These are phyloP conservation scores for Drosophila niveifrons DNA, from an alignment of 2,888 invertebrate genomes.

Conservation along the genomic window DNA sequence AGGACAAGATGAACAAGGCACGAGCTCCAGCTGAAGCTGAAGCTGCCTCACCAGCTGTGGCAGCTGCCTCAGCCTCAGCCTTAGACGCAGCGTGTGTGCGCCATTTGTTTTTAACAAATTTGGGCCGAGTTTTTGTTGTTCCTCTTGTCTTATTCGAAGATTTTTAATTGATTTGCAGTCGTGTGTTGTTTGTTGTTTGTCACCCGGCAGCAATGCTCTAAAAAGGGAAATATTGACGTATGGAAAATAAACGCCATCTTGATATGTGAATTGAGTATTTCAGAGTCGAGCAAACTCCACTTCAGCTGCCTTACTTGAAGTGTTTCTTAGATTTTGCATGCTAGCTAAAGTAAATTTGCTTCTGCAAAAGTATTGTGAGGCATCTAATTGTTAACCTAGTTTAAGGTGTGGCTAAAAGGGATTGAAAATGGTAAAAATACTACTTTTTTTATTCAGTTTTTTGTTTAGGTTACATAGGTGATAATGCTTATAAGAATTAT, in stretches of 20 bases:
- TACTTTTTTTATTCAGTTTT: no score
- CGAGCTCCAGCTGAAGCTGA: background rate
- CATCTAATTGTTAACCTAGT: constrained; percentile 43
- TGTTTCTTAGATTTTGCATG: constrained; percentile 20
- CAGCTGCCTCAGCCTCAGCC: constrained; percentile 22
- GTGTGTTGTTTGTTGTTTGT: constrained; percentile 2
- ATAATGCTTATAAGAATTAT: no score
- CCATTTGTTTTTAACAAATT: constrained; percentile 63
- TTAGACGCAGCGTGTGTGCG: constrained; percentile 40
- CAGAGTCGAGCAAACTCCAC: background rate
- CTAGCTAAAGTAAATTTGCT: constrained; percentile 3
- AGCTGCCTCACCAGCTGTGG: constrained; percentile 19
- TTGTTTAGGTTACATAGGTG: no score
- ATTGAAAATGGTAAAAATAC: no score
- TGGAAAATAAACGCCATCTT: background rate
- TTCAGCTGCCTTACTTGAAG: background rate
- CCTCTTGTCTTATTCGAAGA: constrained; percentile 34
- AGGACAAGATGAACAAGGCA: background rate
- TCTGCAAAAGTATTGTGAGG: background rate
- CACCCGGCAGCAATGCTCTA: background rate
- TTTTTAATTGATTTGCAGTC: constrained; percentile 60
- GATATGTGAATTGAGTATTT: background rate
- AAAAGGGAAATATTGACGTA: background rate
- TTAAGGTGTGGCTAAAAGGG: constrained; percentile 2
- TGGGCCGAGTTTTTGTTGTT: constrained; percentile 27